These are phyloP conservation scores for Hypocryptadius cinnamomeus DNA, from an alignment of 2,113 vertebrate species.

Conservation along the genomic window DNA sequence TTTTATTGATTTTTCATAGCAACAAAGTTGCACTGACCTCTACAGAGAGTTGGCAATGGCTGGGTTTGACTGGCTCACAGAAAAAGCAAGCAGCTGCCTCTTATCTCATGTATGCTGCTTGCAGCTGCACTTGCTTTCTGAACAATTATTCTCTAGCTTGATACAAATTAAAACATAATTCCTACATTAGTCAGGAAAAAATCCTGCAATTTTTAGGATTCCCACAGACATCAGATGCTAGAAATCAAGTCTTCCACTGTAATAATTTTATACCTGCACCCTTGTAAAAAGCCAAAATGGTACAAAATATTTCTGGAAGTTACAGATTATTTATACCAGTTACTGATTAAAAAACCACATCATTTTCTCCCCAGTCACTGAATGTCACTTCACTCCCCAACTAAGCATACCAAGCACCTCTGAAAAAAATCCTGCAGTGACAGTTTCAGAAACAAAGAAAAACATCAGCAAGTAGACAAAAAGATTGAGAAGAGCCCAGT, in stretches of 20 bases:
- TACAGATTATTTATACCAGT: neutral
- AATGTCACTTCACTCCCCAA: neutral
- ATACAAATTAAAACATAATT: neutral
- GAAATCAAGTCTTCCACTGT: neutral
- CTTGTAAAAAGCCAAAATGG: neutral
- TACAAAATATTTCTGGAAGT: neutral
- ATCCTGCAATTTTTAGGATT: neutral
- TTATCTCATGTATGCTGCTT: fast-evolving
- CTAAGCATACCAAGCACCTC: neutral
- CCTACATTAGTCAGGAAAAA: neutral
- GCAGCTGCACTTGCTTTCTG: fast-evolving
- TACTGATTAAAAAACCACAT: neutral
- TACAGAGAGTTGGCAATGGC: neutral
- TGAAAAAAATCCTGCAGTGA: neutral
- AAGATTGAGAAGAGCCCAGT: neutral
- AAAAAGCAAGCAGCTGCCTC: neutral
- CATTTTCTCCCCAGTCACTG: neutral
- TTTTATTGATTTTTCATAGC: neutral
- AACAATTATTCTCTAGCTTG: neutral
- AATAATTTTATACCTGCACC: neutral
- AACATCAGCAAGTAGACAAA: neutral
- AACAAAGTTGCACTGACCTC: neutral
- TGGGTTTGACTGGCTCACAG: neutral
- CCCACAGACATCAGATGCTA: neutral
- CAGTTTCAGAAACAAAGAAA: neutral